Conservation (phyloP, 2,797 vertebrate species). For the Spheniscus humboldti region DNA sequence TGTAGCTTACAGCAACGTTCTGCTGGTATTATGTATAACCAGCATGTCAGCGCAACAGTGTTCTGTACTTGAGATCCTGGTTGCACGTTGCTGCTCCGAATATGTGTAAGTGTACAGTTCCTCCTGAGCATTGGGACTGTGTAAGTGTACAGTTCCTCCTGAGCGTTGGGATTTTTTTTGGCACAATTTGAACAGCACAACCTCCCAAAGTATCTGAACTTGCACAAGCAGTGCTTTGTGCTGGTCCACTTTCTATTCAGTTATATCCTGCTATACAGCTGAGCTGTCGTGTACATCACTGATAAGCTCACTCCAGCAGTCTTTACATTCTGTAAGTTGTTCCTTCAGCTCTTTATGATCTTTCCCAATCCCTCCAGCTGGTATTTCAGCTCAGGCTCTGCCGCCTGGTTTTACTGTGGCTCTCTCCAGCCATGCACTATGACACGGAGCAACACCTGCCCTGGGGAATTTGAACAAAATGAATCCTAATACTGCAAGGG, state of each 20-base stretch:
- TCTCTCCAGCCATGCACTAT: background rate
- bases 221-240: background rate
- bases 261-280: background rate
- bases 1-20: background rate
- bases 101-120: background rate
- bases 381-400: background rate
- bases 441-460: background rate
- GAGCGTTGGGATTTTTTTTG: background rate
- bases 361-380: background rate
- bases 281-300: background rate
- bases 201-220: background rate
- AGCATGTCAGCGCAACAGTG: background rate
- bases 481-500: background rate
- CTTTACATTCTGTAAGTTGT: background rate
- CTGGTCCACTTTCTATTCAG: background rate
- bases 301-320: background rate
- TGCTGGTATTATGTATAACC: background rate
- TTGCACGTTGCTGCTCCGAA: background rate
- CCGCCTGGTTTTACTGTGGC: background rate
- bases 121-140: background rate
- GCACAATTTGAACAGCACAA: background rate
- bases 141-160: background rate
- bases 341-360: background rate
- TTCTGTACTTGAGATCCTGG: background rate
- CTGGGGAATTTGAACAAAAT: background rate